Base-by-base conservation (phyloP, 1,140 invertebrate genomes). In the Cyphomyrmex costatus region DNA sequence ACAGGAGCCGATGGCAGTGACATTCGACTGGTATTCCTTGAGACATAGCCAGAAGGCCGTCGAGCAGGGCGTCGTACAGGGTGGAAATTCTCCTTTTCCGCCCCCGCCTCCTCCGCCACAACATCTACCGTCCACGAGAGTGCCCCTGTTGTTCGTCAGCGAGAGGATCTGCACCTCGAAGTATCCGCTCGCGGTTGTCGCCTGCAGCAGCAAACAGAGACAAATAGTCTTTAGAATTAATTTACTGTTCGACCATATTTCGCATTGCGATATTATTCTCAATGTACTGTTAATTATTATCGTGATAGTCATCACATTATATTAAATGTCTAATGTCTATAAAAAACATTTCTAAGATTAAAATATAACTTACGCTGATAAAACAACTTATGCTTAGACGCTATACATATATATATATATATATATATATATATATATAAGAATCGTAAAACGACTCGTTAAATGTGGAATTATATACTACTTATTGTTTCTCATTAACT, bases 161-260 rank as follows among this genome's bases (percentile, higher is more conserved):
- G 98, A 98, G 92, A 98, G 96, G 93, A 98, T 97, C 96, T 98
- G 97, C 93, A 98, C 97, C 96, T 99, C 98, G 96, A 98, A 98
- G 95, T 97, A 97, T 91, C 98, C 98, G 95, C 97, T 97, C 93
- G 96, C 97, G 95, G 96, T 96, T 95, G 96, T 96, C 94, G 96
- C 96, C 97, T 97, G 96, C 58, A 86, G 88, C 56, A 80, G 12
- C 53, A 36, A 63, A 82, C 16, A 14, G 2, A 74, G 33, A 73
- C 10, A n/a, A n/a, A n/a, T n/a, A 16, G 14, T 74, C 30, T 21
- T 79, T 21, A 49, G 7, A 46, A 83, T 21, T 24, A 30, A 68
- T 14, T 14, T 68, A 46, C 7, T 10, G 6, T 21, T 21, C 1
- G 14, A 53, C 46, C 10, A 6, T 7, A 3, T 58, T 61, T 71